Percentiles rank a stretch among this genome's conserved stretches.
These are phyloP conservation scores for Protosalanx chinensis DNA, from an alignment of 2,797 vertebrate species.

Conservation along the genomic window DNA sequence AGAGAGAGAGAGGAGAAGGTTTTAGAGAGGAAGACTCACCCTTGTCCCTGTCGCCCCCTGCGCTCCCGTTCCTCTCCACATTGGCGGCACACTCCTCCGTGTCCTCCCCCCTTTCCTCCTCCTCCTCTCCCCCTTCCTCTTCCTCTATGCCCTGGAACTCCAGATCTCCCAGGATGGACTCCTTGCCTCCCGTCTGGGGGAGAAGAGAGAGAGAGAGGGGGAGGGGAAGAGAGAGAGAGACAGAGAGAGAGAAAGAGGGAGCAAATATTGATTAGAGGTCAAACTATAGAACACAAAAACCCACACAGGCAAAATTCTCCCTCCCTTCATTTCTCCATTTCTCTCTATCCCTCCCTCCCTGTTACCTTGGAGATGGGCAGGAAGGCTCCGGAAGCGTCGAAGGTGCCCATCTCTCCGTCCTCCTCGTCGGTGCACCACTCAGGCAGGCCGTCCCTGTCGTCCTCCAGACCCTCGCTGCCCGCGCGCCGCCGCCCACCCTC, in stretches of 20 bases:
- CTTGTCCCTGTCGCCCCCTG: conserved; percentile 65
- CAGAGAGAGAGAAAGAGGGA: background rate
- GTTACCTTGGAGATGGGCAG: conserved; percentile 76
- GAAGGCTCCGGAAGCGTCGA: conserved; percentile 90
- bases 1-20: background rate
- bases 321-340: background rate
- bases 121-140: conserved; percentile 73
- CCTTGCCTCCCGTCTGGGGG: conserved; percentile 83
- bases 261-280: background rate
- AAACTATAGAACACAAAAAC: background rate
- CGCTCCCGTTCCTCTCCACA: conserved; percentile 47
- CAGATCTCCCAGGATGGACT: conserved; percentile 82
- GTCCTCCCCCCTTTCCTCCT: conserved; percentile 78
- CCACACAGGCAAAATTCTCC: background rate
- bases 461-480: conserved; percentile 82
- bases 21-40: conserved; percentile 37
- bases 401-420: conserved; percentile 90
- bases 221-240: background rate
- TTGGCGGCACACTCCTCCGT: conserved; percentile 50
- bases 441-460: conserved; percentile 84
- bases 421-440: conserved; percentile 93
- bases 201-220: background rate
- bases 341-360: background rate
- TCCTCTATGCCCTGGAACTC: conserved; percentile 87
- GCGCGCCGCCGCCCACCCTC: conserved; percentile 74